Percentiles rank a stretch among this genome's conserved stretches.
These are phyloP conservation scores for Syritta pipiens DNA, from an alignment of 2,888 invertebrate species.

Conservation along the genomic window DNA sequence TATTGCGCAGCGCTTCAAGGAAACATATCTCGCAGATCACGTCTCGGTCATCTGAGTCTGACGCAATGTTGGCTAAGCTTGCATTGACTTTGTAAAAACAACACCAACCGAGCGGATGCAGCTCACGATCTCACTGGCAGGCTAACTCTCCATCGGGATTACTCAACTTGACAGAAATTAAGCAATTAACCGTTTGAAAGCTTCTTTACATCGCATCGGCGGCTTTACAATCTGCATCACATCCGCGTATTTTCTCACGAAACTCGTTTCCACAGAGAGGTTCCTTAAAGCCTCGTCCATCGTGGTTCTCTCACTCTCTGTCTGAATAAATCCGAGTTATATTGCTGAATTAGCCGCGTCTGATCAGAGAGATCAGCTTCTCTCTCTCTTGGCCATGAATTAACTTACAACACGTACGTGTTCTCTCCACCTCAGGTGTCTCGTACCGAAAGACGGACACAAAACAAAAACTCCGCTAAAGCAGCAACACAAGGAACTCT, in stretches of 20 bases:
- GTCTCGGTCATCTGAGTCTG: too few species aligned
- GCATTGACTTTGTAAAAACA: too few species aligned
- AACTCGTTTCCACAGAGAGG: background rate
- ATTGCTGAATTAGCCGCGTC: constrained; percentile 17
- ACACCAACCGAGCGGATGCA: background rate
- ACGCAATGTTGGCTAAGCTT: too few species aligned
- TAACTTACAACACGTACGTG: background rate
- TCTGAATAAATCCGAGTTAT: background rate
- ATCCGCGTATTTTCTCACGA: constrained; percentile 2
- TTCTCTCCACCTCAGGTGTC: background rate
- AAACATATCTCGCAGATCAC: too few species aligned
- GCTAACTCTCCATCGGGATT: too few species aligned
- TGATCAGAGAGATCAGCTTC: constrained; percentile 11
- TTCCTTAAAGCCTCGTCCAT: background rate
- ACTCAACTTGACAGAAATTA: background rate
- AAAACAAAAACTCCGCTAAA: constrained; percentile 44
- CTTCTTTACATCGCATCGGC: background rate
- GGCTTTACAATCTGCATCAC: background rate
- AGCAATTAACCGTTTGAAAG: background rate
- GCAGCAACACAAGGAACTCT: background rate
- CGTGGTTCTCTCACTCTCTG: background rate
- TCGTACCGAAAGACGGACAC: constrained; percentile 36
- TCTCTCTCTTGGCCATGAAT: constrained; percentile 32
- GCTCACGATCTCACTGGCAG: background rate
- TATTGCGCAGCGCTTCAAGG: too few species aligned